Percentiles rank a stretch among this genome's conserved stretches.
These are phyloP conservation scores for Kryphioiulus occultus DNA, from an alignment of 2,888 invertebrate genomes.

Conservation along the genomic window DNA sequence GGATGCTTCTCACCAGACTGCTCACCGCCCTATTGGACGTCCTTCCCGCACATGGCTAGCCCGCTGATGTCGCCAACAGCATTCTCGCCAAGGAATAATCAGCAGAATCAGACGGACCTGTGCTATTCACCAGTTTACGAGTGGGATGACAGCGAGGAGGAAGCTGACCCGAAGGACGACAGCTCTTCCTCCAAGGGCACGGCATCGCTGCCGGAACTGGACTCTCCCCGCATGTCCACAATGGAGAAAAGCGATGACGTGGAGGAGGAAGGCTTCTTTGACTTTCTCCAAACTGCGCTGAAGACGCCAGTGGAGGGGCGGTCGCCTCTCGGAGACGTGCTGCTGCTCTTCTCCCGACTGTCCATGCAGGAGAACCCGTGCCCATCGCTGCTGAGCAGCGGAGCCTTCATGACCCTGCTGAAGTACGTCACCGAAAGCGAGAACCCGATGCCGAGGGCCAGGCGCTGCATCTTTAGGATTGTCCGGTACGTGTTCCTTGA, in stretches of 20 bases:
- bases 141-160: constrained; percentile 40
- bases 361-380: constrained; percentile 33
- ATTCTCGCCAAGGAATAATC: background rate
- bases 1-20: constrained; percentile 43
- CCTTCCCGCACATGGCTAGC: constrained; percentile 7
- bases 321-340: constrained; percentile 46
- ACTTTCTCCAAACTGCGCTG: too few species aligned
- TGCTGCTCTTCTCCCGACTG: constrained; percentile 46
- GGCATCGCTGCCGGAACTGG: too few species aligned
- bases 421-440: background rate
- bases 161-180: background rate
- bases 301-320: constrained; percentile 6
- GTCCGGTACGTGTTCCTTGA: background rate
- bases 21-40: constrained; percentile 48
- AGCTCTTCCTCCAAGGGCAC: background rate
- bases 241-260: background rate
- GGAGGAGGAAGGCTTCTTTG: constrained; percentile 21
- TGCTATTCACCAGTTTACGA: constrained; percentile 49
- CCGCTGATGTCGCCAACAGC: background rate
- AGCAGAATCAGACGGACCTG: background rate
- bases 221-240: background rate
- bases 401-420: constrained; percentile 13
- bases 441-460: background rate
- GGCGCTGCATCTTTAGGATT: constrained; percentile 5
- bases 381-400: background rate